These are phyloP conservation scores for Dasyurus viverrinus DNA, from an alignment of 2,113 vertebrate species.

Conservation along the genomic window DNA sequence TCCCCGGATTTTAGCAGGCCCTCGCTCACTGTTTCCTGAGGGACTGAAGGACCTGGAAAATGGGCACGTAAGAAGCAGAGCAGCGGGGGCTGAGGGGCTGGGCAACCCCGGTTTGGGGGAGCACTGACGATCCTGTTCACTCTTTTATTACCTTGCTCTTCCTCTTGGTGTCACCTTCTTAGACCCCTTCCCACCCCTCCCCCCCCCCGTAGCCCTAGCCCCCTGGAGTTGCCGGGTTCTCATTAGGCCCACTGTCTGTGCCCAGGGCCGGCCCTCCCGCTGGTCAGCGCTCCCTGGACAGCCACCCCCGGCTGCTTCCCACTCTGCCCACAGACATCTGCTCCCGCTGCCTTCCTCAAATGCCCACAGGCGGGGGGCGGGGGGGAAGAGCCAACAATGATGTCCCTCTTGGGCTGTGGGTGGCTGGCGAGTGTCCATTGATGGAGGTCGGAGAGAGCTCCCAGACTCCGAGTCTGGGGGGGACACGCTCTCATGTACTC, in stretches of 20 bases:
- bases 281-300: not conserved
- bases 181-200: not conserved
- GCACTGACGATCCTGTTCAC: not conserved
- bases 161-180: not conserved
- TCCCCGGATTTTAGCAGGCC: not conserved
- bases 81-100: not conserved
- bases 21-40: not conserved
- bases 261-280: not conserved
- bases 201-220: not conserved
- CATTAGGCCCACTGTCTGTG: not conserved
- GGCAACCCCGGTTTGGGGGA: not conserved
- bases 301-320: not conserved
- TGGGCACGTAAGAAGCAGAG: not conserved
- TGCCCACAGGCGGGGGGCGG: too few species aligned
- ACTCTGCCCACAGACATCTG: not conserved
- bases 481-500: too few species aligned
- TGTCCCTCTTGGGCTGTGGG: not conserved
- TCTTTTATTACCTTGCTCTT: not conserved
- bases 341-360: not conserved
- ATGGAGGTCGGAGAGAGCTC: constrained; percentile 37
- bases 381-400: constrained; percentile 73
- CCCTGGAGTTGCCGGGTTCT: not conserved
- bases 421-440: not conserved
- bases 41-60: not conserved
- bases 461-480: not conserved